Evolutionary conservation across 2,888 invertebrate genomes (phyloP).

Genomic region (Tachina lurida): DNA sequence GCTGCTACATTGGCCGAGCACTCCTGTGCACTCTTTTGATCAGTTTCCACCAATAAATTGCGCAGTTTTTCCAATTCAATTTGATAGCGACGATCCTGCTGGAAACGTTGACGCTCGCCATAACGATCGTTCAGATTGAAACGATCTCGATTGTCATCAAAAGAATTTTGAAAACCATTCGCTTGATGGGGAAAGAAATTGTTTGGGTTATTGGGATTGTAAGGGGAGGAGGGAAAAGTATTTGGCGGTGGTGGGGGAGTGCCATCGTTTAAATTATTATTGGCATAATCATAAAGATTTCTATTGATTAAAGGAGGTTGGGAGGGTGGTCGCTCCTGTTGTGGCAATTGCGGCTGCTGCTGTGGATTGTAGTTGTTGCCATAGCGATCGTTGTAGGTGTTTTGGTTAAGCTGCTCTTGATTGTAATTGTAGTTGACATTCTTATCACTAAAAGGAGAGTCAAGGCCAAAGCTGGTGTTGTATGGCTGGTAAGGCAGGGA

Average conservation of each 20-base stretch:
- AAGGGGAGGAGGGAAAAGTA: conserved; percentile 63
- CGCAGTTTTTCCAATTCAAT: conserved; percentile 81
- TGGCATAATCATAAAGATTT: conserved; percentile 54
- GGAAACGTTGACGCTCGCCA: conserved; percentile 84
- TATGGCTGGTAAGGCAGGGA: conserved; percentile 72
- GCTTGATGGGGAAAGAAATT: conserved; percentile 70
- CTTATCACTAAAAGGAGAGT: conserved; percentile 79
- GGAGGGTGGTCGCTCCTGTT: conserved; percentile 17
- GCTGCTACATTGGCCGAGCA: conserved; percentile 94
- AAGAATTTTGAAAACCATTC: conserved; percentile 77
- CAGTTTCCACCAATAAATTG: conserved; percentile 87
- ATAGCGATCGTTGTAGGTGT: conserved; percentile 70
- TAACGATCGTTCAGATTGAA: conserved; percentile 78
- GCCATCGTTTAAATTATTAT: conserved; percentile 50
- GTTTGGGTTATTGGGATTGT: conserved; percentile 72
- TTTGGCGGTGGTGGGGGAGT: conserved; percentile 33
- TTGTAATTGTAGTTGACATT: conserved; percentile 75
- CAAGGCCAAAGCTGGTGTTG: conserved; percentile 76
- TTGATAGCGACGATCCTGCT: conserved; percentile 80
- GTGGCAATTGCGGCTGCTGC: conserved; percentile 34
- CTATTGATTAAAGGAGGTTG: conserved; percentile 39
- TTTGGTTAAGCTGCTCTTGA: conserved; percentile 59
- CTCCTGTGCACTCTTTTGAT: conserved; percentile 90
- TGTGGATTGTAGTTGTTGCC: conserved; percentile 67
- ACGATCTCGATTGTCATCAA: conserved; percentile 77